Base-by-base conservation (phyloP, 2,888 invertebrate genomes). In the Cataglyphis altisquamis region DNA sequence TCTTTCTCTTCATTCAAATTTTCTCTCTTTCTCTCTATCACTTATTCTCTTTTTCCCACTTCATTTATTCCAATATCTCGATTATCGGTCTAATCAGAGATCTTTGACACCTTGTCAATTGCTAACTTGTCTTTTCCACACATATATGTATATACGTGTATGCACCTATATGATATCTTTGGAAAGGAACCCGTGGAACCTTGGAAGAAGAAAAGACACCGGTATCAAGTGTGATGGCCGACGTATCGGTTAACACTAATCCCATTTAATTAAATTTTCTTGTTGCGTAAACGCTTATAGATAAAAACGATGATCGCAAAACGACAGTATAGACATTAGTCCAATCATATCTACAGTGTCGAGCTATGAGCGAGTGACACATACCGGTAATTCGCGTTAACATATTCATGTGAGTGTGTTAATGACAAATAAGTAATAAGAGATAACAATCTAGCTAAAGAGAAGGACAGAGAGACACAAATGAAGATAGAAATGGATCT, bases 1-100 rank as follows among this genome's bases (percentile, higher is more conserved):
- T 84, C n/a, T 74, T 74, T 83, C 75, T 85, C 70, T 84, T 85
- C 39, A 25, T 64, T 21, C 21, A 52, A 57, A 86, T 48, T 82
- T 67, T 25, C 18, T 63, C 29, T 52, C 15, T 60, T 18, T 66
- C 60, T 55, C 48, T 36, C 10, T 48, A 18, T 48, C 21, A 6
- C 2, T 68, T 5, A 8, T 1, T 29, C 25, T 52, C 57, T 63
- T 41, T 55, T 18, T 63, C 21, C 12, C 72, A 29, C 55, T 55
- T 32, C 75, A 29, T 41, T 70, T 48, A 29, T 39, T 21, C 21
- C 55, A 25, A 39, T 36, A 5, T 55, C n/a, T 68, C 67, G 55
- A 29, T 36, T 21, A 18, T 15, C 52, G 21, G 9, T 32, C 39
- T n/a, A 75, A 18, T 4, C 18, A 18, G 12, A 78, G 25, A 60